phyloP scores from a whole-genome alignment of 2,888 invertebrate species.

The Erebia aethiops region DNA sequence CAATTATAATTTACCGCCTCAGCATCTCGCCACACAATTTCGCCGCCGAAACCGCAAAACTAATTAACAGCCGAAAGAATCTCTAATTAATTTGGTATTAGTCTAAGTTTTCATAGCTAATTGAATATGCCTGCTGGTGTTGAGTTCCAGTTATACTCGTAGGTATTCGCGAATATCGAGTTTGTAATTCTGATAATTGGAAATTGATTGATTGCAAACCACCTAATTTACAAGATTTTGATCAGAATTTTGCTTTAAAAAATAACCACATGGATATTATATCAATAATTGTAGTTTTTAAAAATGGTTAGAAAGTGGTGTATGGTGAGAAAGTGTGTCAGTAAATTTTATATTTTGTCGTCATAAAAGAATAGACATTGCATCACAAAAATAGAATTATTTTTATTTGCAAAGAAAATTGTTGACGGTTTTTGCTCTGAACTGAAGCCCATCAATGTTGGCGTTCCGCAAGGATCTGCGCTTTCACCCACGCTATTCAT shows the following conservation, averaged over 20 bases:
- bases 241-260: background rate
- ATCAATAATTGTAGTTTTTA: no score
- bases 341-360: no score
- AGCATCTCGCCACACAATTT: slow-evolving; percentile 28
- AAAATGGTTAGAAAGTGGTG: no score
- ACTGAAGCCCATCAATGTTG: no score
- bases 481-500: no score
- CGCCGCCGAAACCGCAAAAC: slow-evolving; percentile 29
- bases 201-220: slow-evolving; percentile 39
- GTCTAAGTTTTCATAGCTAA: slow-evolving; percentile 58
- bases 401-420: no score
- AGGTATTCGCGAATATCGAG: slow-evolving; percentile 35
- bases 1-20: slow-evolving; percentile 26
- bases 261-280: no score
- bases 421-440: no score
- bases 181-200: slow-evolving; percentile 38
- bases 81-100: slow-evolving; percentile 45
- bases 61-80: slow-evolving; percentile 47
- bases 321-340: no score
- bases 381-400: no score
- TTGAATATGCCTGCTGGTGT: slow-evolving; percentile 46
- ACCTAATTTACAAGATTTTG: slow-evolving; percentile 32
- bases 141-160: slow-evolving; percentile 37
- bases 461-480: no score
- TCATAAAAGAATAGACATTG: no score